A percentile compares a stretch with the other conserved stretches of the same genome.
phyloP scores from a whole-genome alignment of 2,888 invertebrate genomes.

The Fragum fragum region DNA sequence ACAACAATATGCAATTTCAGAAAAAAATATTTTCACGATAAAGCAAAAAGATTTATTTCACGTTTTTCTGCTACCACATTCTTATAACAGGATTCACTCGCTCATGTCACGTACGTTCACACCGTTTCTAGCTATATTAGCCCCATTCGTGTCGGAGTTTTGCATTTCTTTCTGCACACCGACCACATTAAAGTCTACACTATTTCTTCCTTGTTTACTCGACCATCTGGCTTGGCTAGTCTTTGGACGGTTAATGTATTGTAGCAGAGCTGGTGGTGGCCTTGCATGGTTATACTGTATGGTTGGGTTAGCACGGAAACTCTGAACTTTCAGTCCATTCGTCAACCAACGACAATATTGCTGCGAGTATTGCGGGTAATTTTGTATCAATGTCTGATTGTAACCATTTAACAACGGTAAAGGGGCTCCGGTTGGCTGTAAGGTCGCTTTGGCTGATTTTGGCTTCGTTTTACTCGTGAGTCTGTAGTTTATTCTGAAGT shows the following conservation, averaged over 20 bases:
- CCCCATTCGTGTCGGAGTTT: background rate
- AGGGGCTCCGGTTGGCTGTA: conserved; percentile 52
- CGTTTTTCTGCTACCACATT: too few relatives aligned
- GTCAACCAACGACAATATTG: conserved; percentile 70
- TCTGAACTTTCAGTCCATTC: conserved; percentile 72
- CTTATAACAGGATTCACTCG: too few relatives aligned
- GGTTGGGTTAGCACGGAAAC: conserved; percentile 53
- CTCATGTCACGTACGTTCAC: background rate
- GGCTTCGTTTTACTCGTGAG: conserved; percentile 57
- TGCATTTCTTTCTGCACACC: conserved; percentile 54
- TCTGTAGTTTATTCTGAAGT: conserved; percentile 60
- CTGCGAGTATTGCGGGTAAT: conserved; percentile 67
- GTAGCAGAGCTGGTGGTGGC: conserved; percentile 58
- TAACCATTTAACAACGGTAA: conserved; percentile 65
- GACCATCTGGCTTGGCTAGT: conserved; percentile 28
- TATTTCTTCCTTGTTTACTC: background rate
- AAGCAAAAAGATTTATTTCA: too few relatives aligned
- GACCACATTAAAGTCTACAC: conserved; percentile 49
- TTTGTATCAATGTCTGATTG: conserved; percentile 66
- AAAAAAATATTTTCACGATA: too few relatives aligned
- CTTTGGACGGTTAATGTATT: conserved; percentile 60
- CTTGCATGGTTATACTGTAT: conserved; percentile 41
- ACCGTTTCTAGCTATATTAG: background rate
- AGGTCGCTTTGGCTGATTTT: conserved; percentile 43
- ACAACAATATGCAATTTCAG: too few relatives aligned